phyloP scores from a whole-genome alignment of 2,113 vertebrate species.

The Malaclemys terrapin region DNA sequence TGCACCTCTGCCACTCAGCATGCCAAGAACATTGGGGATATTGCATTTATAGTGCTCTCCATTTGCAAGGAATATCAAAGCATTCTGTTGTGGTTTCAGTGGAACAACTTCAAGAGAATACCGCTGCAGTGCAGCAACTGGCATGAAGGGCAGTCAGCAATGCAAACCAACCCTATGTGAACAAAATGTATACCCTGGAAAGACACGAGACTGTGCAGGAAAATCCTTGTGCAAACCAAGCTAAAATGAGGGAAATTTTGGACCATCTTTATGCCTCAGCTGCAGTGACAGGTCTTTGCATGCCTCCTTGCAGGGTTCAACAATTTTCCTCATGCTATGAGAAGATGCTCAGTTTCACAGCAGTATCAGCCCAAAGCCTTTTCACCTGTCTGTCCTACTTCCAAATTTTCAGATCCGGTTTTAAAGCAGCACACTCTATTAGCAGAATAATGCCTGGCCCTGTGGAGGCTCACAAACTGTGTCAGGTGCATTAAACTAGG shows the following conservation, averaged over 20 bases:
- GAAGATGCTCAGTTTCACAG: not conserved
- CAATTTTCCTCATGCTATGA: not conserved
- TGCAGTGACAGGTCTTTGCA: not conserved
- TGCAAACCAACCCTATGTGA: not conserved
- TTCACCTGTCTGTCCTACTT: not conserved
- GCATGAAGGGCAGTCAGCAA: not conserved
- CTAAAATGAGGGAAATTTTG: not conserved
- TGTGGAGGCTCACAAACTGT: not conserved
- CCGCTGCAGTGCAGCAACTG: not conserved
- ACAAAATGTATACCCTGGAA: not conserved
- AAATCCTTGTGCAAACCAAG: not conserved
- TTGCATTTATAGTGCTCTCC: not conserved
- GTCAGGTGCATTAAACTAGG: not conserved
- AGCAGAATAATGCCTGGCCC: accelerated
- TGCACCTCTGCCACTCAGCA: not conserved
- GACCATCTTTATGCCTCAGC: not conserved
- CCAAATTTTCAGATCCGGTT: not conserved
- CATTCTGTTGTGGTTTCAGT: not conserved
- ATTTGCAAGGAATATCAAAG: constrained; percentile 13
- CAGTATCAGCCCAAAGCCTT: not conserved
- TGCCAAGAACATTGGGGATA: not conserved
- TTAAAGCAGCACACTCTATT: not conserved
- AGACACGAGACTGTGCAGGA: not conserved
- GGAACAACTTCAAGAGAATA: constrained; percentile 26
- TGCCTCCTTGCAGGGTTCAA: not conserved